Conservation (phyloP, 2,797 vertebrate genomes). For the Huso huso region DNA sequence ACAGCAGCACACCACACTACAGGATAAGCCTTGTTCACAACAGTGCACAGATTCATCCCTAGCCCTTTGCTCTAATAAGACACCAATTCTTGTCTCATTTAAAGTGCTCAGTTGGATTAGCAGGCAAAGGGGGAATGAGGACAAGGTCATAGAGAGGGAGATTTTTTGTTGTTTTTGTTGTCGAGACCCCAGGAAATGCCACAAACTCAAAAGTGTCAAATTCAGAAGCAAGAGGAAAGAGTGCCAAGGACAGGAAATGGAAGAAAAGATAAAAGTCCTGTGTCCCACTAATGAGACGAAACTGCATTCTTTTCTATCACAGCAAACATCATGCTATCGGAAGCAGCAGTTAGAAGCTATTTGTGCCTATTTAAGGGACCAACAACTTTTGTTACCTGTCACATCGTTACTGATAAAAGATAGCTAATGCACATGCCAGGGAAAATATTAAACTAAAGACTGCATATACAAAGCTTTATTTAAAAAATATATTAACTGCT, state of each 20-base stretch:
- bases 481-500: too few species aligned
- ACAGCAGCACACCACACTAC: slow-evolving; percentile 4
- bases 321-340: too few species aligned
- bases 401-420: too few species aligned
- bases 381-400: too few species aligned
- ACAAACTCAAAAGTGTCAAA: too few species aligned
- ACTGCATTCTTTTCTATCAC: too few species aligned
- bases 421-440: too few species aligned
- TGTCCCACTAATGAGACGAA: not conserved
- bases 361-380: too few species aligned
- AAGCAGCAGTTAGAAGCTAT: too few species aligned
- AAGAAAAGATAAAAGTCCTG: not conserved
- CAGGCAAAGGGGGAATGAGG: slow-evolving; percentile 1
- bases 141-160: slow-evolving; percentile 12
- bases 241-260: slow-evolving; percentile 5
- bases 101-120: slow-evolving; percentile 1
- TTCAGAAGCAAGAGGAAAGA: not conserved
- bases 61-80: slow-evolving; percentile 24
- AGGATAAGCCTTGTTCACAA: slow-evolving; percentile 22
- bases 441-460: too few species aligned
- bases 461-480: too few species aligned
- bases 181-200: too few species aligned
- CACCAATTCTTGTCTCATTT: slow-evolving; percentile 20
- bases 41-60: slow-evolving; percentile 16
- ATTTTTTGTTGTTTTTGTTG: not conserved